These are phyloP conservation scores for Lepilemur septentrionalis DNA, from an alignment of 2,797 vertebrate genomes.

Conservation along the genomic window DNA sequence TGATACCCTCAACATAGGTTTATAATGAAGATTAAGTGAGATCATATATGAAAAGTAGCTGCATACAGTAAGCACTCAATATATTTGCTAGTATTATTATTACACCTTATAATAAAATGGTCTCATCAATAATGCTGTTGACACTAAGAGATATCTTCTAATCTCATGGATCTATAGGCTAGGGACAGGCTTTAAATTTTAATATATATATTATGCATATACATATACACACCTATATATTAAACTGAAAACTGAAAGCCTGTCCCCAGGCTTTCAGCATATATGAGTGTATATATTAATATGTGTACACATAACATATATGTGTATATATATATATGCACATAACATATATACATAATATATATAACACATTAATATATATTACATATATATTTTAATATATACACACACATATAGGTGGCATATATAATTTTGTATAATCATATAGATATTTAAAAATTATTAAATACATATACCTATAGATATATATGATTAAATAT, in stretches of 20 bases:
- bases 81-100: background rate
- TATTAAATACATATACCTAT: background rate
- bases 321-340: too few species aligned
- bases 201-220: background rate
- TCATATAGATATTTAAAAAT: background rate
- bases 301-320: too few species aligned
- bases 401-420: background rate
- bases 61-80: background rate
- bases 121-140: background rate
- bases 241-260: background rate
- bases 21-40: background rate
- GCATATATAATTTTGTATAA: background rate
- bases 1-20: background rate
- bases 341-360: too few species aligned
- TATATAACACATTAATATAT: too few species aligned
- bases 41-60: background rate
- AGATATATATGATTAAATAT: background rate
- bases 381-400: too few species aligned
- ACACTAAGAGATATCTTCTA: background rate
- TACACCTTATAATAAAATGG: background rate
- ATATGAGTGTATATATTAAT: background rate
- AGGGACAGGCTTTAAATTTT: background rate
- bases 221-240: background rate
- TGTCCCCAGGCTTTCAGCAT: too few species aligned
- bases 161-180: background rate